Base-by-base conservation (phyloP, 2,888 invertebrate genomes). In the Amphipoea oculea region DNA sequence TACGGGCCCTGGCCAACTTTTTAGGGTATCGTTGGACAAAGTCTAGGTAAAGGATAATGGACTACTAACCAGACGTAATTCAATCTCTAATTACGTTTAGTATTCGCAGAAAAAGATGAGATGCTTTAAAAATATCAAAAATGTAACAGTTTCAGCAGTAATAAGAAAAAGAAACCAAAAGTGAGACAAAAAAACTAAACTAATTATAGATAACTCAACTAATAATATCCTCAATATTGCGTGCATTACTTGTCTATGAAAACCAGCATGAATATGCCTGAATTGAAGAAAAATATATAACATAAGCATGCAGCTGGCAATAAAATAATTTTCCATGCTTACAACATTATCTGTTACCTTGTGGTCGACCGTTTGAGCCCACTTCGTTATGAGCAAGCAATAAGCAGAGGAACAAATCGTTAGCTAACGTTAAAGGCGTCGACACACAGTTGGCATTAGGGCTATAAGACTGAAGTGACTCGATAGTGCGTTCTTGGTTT, bases 321-420 rank as follows among this genome's bases (percentile, higher is more conserved):
- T 84, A 81, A 79, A 78, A 76, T 67, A 79, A 81, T 78, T 83
- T 84, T 79, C 71, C 90, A 91, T 92, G 92, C 92, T 89, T 88
- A 91, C 83, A 91, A 84, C 73, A 84, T 82, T 79, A 84, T 86
- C 81, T 88, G 90, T 96, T 97, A 97, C 97, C 97, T 97, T 93
- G 95, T 93, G 84, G 95, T 94, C 79, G 96, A 96, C 91, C 96
- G 92, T 96, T 96, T 96, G 95, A 97, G 96, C 93, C 96, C 97
- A 93, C 97, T 97, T 95, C 93, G 90, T 89, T 89, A 90, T 89
- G 92, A 94, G 95, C 90, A 96, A 96, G 96, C 96, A 92, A 94
- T 91, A 96, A 96, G 96, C 96, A 96, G 91, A 96, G 95, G 91
- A 94, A 89, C 91, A 89, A 89, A 91, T 89, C 68, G 89, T 96